Conservation (phyloP, 1,140 invertebrate genomes). For the Wasmannia auropunctata region DNA sequence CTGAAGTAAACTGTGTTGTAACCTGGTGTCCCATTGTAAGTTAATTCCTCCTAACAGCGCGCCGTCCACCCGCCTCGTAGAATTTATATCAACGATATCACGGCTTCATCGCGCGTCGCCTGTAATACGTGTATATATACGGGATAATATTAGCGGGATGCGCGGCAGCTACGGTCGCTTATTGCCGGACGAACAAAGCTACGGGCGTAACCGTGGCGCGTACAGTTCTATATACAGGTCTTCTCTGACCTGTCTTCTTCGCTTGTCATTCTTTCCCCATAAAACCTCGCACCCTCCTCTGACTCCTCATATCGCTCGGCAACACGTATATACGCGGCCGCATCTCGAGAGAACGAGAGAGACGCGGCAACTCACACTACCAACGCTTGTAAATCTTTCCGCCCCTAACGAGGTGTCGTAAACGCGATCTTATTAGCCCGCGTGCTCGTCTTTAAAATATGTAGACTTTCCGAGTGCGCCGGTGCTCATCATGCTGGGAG, state of each 20-base stretch:
- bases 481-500: slow-evolving; percentile 36
- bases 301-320: slow-evolving; percentile 48
- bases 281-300: slow-evolving; percentile 68
- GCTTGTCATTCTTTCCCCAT: slow-evolving; percentile 70
- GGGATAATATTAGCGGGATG: slow-evolving; percentile 76
- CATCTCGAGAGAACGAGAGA: slow-evolving; percentile 27
- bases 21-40: slow-evolving; percentile 43
- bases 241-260: slow-evolving; percentile 37
- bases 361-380: slow-evolving; percentile 53
- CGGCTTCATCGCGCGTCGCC: slow-evolving; percentile 76
- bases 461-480: slow-evolving; percentile 55
- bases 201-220: slow-evolving; percentile 52
- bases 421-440: slow-evolving; percentile 81
- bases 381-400: slow-evolving; percentile 74
- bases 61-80: slow-evolving; percentile 7
- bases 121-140: slow-evolving; percentile 76
- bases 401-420: slow-evolving; percentile 81
- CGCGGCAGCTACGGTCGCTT: slow-evolving; percentile 58
- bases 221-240: slow-evolving; percentile 62
- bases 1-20: slow-evolving; percentile 37
- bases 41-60: slow-evolving; percentile 44
- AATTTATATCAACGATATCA: slow-evolving; percentile 74
- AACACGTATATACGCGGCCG: not conserved
- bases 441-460: slow-evolving; percentile 74
- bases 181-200: slow-evolving; percentile 81